These are phyloP conservation scores for Podocnemis expansa DNA, from an alignment of 2,113 vertebrate species.

Conservation along the genomic window DNA sequence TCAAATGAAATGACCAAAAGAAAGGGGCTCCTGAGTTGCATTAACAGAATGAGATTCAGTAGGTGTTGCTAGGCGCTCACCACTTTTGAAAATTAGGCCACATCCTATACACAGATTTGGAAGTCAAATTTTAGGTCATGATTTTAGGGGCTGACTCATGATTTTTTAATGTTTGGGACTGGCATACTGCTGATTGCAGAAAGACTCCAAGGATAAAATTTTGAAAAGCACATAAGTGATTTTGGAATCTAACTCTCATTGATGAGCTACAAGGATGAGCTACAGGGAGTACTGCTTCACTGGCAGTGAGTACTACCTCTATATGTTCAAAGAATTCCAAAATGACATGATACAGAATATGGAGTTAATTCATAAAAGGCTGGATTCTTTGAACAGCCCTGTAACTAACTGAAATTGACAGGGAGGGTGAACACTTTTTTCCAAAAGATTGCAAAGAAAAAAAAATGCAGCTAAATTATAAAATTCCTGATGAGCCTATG, in stretches of 20 bases:
- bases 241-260: no score
- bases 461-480: not conserved
- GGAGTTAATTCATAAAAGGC: conserved; percentile 43
- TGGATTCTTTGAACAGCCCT: conserved; percentile 28
- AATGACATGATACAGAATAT: not conserved
- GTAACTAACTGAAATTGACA: not conserved
- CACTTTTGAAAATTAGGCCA: not conserved
- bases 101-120: not conserved
- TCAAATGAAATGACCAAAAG: not conserved
- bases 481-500: not conserved
- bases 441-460: not conserved
- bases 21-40: not conserved
- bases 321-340: not conserved
- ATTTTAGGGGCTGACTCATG: no score
- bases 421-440: not conserved
- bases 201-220: no score
- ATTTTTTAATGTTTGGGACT: no score
- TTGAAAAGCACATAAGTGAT: no score
- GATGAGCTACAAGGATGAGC: not conserved
- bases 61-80: not conserved
- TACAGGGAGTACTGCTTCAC: no score
- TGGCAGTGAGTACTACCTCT: no score
- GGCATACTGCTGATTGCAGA: no score
- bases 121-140: not conserved
- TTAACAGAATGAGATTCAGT: not conserved